Evolutionary conservation across 30 jellyfish, hydroid and myxozoan genomes (phyloP), one percentile per base, ranked within the genome.

Genomic region (Aurelia aurita complex sp. Pacific): DNA sequence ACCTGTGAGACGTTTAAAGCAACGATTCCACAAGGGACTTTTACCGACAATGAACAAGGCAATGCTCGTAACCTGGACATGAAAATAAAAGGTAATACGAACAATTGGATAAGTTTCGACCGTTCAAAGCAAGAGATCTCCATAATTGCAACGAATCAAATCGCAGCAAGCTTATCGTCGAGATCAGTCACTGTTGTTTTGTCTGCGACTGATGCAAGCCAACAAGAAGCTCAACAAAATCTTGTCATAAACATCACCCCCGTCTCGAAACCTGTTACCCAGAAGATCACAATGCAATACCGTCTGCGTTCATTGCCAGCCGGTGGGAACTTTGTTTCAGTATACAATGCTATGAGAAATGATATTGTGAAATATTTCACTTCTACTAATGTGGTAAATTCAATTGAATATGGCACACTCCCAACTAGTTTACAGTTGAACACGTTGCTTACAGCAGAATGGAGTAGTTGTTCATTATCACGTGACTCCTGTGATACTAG

Each of bases 21-120:
- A 29, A 51, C 42, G 66, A 81, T 93, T 23, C 98, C 98, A 11
- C 91, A 70, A 61, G 81, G 55, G 54, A 88, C 97, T 5, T 93
- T 93, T 43, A 36, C 50, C 52, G 98, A 93, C 69, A 66, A 59
- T 32, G 98, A 93, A 70, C 96, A 93, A 46, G 98, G 98, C 23
- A 73, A 75, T 55, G 70, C 96, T 18, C 76, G 97, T 33, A 93
- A 71, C 59, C 74, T 93, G 60, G 69, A 63, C 13, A 67, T 93
- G 74, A 72, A 43, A 15, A 62, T 93, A 46, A 66, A 52, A 15
- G 67, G 35, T 32, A 70, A 90, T 19, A 50, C 65, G 2, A 42
- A 69, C 51, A 46, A 70, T 15, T 93, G 98, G 98, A 69, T 93
- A 8, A 67, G 57, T 51, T 83, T 93, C 54, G 96, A 93, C 64